These are phyloP conservation scores for Chrysoperla carnea DNA, from an alignment of 1,140 invertebrate species.

Conservation along the genomic window DNA sequence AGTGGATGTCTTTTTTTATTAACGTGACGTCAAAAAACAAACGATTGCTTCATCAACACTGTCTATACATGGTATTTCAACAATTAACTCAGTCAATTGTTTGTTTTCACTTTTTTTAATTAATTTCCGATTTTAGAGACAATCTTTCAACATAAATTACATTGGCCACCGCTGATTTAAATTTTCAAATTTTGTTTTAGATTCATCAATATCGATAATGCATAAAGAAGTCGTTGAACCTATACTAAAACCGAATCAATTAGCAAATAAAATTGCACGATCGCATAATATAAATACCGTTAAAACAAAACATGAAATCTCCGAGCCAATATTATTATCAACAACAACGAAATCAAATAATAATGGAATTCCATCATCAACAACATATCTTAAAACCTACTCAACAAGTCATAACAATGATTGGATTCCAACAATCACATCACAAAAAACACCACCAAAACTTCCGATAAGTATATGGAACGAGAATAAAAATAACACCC, in stretches of 20 bases:
- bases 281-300: slow-evolving; percentile 23
- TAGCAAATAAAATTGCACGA: slow-evolving; percentile 26
- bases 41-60: too few relatives aligned
- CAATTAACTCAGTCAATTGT: too few relatives aligned
- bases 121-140: too few relatives aligned
- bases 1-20: too few relatives aligned
- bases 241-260: slow-evolving; percentile 18
- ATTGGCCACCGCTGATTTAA: too few relatives aligned
- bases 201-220: background rate
- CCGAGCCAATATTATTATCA: slow-evolving; percentile 48
- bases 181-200: too few relatives aligned
- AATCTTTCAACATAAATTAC: too few relatives aligned
- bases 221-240: slow-evolving; percentile 27
- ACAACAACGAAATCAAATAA: slow-evolving; percentile 28
- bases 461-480: background rate
- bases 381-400: slow-evolving; percentile 23
- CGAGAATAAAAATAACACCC: slow-evolving; percentile 4
- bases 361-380: slow-evolving; percentile 22
- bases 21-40: too few relatives aligned
- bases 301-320: slow-evolving; percentile 37
- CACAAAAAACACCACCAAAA: slow-evolving; percentile 6
- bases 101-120: too few relatives aligned
- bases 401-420: background rate
- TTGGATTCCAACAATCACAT: slow-evolving; percentile 1
- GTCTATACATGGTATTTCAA: too few relatives aligned